Evolutionary conservation across 1,140 invertebrate species (phyloP).

Genomic region (Conopomorpha cramerella): DNA sequence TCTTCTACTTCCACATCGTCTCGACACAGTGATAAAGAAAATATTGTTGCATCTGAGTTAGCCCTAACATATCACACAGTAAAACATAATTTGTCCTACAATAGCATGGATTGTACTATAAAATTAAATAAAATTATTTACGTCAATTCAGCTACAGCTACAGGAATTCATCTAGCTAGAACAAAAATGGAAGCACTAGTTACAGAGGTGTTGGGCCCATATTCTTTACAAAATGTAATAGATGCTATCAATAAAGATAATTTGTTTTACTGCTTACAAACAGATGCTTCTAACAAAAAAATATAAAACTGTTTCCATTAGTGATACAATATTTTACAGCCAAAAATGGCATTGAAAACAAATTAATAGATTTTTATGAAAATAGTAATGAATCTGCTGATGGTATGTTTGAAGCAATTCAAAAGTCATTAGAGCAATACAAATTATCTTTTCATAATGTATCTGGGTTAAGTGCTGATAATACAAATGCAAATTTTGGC

Average conservation of each 20-base stretch:
- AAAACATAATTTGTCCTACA: slow-evolving; percentile 21
- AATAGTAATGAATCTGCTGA: slow-evolving; percentile 16
- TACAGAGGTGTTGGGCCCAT: slow-evolving; percentile 11
- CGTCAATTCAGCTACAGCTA: slow-evolving; percentile 10
- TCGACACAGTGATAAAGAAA: slow-evolving; percentile 5
- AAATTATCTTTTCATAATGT: slow-evolving; percentile 11
- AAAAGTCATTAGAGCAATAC: slow-evolving; percentile 11
- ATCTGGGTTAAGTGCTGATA: slow-evolving; percentile 15
- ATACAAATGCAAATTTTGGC: slow-evolving; percentile 18
- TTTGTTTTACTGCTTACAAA: slow-evolving; percentile 14
- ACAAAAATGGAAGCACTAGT: slow-evolving; percentile 17
- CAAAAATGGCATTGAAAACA: slow-evolving; percentile 15
- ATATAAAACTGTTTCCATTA: slow-evolving; percentile 17
- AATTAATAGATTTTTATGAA: slow-evolving; percentile 17
- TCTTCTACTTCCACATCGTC: no score
- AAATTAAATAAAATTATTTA: slow-evolving; percentile 19
- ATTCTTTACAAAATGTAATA: slow-evolving; percentile 11
- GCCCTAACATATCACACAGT: slow-evolving; percentile 18
- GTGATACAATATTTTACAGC: slow-evolving; percentile 17
- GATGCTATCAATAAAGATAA: slow-evolving; percentile 10
- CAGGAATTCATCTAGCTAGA: slow-evolving; percentile 9
- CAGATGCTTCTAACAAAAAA: slow-evolving; percentile 18
- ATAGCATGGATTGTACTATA: slow-evolving; percentile 12
- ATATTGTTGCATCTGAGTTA: slow-evolving; percentile 7
- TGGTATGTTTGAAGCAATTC: slow-evolving; percentile 22